Conservation (phyloP, 2,888 invertebrate species). For the Colostygia pectinataria region DNA sequence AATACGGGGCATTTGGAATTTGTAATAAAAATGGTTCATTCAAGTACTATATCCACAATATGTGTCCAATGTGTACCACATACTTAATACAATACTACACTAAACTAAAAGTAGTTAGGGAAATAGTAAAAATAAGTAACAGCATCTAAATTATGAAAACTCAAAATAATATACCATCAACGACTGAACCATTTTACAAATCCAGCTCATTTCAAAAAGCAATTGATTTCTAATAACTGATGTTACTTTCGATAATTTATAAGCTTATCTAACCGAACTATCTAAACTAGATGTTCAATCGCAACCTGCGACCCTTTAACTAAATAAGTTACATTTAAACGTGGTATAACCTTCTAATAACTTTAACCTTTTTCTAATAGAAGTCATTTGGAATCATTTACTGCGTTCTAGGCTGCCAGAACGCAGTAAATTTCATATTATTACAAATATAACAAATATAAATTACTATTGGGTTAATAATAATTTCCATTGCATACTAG, state of each 20-base stretch:
- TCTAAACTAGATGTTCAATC: constrained; percentile 29
- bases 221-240: constrained; percentile 21
- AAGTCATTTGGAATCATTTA: constrained; percentile 8
- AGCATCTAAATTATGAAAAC: no score
- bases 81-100: no score
- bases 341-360: constrained; percentile 11
- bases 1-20: no score
- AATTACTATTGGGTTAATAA: no score
- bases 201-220: background rate
- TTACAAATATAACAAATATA: no score
- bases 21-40: no score
- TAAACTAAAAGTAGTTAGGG: no score
- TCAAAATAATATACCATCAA: no score
- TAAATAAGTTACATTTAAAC: constrained; percentile 23
- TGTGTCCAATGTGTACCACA: no score
- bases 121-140: no score
- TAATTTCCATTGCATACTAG: constrained; percentile 8
- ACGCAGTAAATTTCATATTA: background rate
- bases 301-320: constrained; percentile 25
- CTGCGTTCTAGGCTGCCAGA: constrained; percentile 1
- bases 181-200: constrained; percentile 13
- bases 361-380: constrained; percentile 20
- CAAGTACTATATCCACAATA: no score
- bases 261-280: constrained; percentile 21
- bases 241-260: no score